phyloP scores from a whole-genome alignment of 2,888 invertebrate genomes.

The Nomada fabriciana region DNA sequence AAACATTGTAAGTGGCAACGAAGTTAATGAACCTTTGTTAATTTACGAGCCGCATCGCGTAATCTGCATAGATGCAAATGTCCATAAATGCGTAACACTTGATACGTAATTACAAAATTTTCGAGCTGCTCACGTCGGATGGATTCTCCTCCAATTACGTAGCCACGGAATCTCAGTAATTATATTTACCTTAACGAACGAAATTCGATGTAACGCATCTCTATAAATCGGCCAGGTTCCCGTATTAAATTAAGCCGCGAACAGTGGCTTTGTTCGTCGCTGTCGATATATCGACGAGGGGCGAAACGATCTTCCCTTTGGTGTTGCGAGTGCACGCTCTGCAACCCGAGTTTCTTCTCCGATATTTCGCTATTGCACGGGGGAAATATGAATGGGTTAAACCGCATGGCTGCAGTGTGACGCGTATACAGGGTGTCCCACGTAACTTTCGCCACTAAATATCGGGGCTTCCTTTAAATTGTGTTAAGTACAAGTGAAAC shows the following conservation, averaged over 20 bases:
- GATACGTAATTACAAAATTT: constrained; percentile 56
- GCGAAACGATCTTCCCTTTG: background rate
- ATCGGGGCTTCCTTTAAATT: too few relatives aligned
- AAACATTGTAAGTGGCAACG: background rate
- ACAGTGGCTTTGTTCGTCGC: constrained; percentile 50
- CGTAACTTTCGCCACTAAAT: too few relatives aligned
- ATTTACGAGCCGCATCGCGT: background rate
- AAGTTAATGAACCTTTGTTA: constrained; percentile 9
- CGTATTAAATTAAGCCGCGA: constrained; percentile 66
- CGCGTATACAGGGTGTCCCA: background rate
- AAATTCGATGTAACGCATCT: constrained; percentile 67
- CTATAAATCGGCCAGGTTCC: constrained; percentile 62
- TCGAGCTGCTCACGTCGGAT: constrained; percentile 19
- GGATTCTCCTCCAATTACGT: constrained; percentile 63
- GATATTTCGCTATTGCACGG: constrained; percentile 17
- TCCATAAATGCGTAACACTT: constrained; percentile 42
- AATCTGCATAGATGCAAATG: constrained; percentile 38
- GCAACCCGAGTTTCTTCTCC: constrained; percentile 8
- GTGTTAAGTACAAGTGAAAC: too few relatives aligned
- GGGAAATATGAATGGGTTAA: constrained; percentile 23
- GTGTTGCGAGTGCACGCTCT: background rate
- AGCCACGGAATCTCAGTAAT: constrained; percentile 67
- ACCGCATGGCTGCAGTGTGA: constrained; percentile 11
- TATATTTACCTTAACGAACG: constrained; percentile 71
- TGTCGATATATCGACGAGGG: constrained; percentile 6